These are phyloP conservation scores for Ommatoiulus sabulosus DNA, from an alignment of 2,888 invertebrate genomes.

Conservation along the genomic window DNA sequence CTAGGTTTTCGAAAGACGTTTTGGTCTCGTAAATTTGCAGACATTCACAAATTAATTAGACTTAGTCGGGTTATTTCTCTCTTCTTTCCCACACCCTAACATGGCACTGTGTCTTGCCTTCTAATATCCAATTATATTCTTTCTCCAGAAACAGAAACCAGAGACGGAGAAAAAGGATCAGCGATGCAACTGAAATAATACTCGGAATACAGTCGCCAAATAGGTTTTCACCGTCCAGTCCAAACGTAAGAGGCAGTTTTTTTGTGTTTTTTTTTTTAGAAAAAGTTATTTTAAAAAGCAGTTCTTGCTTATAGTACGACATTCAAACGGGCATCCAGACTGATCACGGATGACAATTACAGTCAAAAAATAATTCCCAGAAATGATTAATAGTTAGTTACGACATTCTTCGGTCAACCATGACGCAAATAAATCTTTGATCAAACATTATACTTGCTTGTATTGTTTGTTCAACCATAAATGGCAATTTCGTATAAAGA, in stretches of 20 bases:
- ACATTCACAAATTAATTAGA: constrained; percentile 43
- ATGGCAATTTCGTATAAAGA: too few relatives aligned
- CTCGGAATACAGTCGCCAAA: background rate
- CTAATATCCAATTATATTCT: constrained; percentile 43
- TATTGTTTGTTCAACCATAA: too few relatives aligned
- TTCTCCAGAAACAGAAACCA: constrained; percentile 21
- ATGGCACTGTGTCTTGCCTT: constrained; percentile 17
- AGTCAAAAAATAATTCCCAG: background rate
- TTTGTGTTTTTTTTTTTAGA: background rate
- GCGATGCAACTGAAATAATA: constrained; percentile 9
- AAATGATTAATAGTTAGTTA: background rate
- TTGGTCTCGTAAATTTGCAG: constrained; percentile 36
- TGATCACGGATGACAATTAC: background rate
- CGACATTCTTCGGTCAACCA: too few relatives aligned
- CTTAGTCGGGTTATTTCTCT: constrained; percentile 39
- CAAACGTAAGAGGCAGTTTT: background rate
- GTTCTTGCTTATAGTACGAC: background rate
- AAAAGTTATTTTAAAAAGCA: background rate
- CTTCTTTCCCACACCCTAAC: constrained; percentile 40
- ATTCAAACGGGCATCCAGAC: background rate
- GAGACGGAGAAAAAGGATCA: background rate
- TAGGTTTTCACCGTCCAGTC: background rate
- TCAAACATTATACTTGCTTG: too few relatives aligned
- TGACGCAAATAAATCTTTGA: too few relatives aligned
- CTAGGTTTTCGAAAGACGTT: constrained; percentile 36